Evolutionary conservation across 2,888 invertebrate genomes (phyloP).

Genomic region (Drosophila prostipennis): DNA sequence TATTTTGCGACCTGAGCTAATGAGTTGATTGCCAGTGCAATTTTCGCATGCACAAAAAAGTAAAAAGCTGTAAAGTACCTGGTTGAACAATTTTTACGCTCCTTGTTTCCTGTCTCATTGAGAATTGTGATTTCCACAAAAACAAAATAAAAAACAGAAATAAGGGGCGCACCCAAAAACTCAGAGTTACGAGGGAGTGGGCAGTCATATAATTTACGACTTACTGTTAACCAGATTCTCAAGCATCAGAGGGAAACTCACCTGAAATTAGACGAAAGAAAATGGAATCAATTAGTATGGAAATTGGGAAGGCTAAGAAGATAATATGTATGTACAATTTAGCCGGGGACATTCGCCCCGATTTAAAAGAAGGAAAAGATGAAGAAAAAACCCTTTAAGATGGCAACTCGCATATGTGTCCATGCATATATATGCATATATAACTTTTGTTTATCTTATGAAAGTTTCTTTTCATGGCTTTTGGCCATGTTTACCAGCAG

Average conservation of each 20-base stretch:
- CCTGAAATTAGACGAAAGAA: constrained; percentile 49
- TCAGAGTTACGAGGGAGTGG: constrained; percentile 1
- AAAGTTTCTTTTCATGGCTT: constrained; percentile 39
- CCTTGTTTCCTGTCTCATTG: constrained; percentile 47
- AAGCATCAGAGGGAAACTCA: constrained; percentile 41
- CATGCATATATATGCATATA: constrained; percentile 37
- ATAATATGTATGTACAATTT: background rate
- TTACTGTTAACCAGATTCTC: constrained; percentile 17
- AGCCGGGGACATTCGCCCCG: background rate
- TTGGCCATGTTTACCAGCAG: constrained; percentile 34
- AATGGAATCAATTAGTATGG: constrained; percentile 31
- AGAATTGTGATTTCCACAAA: constrained; percentile 16
- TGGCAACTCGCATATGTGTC: background rate
- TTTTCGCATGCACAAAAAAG: constrained; percentile 3
- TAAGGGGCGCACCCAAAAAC: constrained; percentile 14
- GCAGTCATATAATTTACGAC: constrained; percentile 18
- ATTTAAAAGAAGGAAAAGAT: background rate
- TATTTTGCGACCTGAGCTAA: constrained; percentile 27
- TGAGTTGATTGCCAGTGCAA: constrained; percentile 44
- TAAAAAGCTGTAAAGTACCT: constrained; percentile 30
- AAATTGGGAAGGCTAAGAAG: background rate
- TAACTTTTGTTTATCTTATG: constrained; percentile 47
- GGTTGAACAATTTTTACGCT: constrained; percentile 28
- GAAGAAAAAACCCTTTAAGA: constrained; percentile 6
- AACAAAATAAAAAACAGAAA: background rate